Base-by-base conservation (phyloP, 2,888 invertebrate genomes). In the Aleiodes alternator region DNA sequence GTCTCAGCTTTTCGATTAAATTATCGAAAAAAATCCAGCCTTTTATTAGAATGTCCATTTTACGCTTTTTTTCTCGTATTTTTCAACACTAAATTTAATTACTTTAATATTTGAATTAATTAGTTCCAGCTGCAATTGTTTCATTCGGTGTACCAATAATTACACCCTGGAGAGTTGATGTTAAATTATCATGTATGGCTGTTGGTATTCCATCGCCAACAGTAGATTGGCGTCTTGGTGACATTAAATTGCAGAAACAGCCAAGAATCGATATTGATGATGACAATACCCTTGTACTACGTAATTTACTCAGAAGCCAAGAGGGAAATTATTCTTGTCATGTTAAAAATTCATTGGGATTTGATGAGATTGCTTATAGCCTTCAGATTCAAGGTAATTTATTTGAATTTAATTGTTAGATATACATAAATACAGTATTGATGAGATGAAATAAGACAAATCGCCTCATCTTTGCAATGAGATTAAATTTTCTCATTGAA, bases 271-370 rank as follows among this genome's bases (percentile, higher is more conserved):
- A 91, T 78, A 89, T 91, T 7, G 90, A 88, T 68, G 86, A 88
- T 16, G 91, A 92, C 75, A 92, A 92, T 72, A 90, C 91, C 0
- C 82, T 92, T 16, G 89, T 90, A 12, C 81, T 92, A 69, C 88
- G 90, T 38, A 91, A 91, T 79, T 90, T 92, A 31, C 91, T 92
- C 79, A 85, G 92, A 64, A 89, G 87, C 7, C 91, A 92, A 76
- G 91, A 91, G 80, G 92, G 92, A 11, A 92, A 92, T 82, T 92
- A 92, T 82, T 91, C 92, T 2, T 92, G 92, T 81, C 89, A 90
- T 59, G 91, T 91, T 3, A 88, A 90, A 68, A 92, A 92, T 82
- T 87, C 90, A 0, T 86, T 90, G 31, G 91, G 92, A 0, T 90
- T 90, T 0, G 92, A 92, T 85, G 90, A 91, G 61, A 92, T 92